phyloP scores from a whole-genome alignment of 2,113 vertebrate genomes.

The Arothron firmamentum region DNA sequence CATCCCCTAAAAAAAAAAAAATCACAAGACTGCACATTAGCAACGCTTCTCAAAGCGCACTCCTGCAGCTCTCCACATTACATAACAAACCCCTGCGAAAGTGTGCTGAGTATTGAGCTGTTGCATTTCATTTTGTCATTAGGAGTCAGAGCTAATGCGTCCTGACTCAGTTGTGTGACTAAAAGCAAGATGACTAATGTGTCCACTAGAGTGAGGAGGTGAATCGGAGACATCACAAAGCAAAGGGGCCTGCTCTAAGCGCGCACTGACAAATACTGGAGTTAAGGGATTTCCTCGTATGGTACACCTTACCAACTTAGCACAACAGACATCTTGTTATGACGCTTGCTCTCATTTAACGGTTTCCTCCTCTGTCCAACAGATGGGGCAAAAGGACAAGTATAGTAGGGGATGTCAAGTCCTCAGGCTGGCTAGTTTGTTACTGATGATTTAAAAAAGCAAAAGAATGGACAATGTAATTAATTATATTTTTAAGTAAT shows the following conservation, averaged over 20 bases:
- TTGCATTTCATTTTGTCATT: constrained; percentile 66
- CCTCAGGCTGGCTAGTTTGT: constrained; percentile 11
- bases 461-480: constrained; percentile 40
- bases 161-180: constrained; percentile 64
- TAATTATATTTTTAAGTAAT: too few species aligned
- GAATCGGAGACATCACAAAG: constrained; percentile 40
- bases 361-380: constrained; percentile 63
- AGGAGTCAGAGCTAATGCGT: constrained; percentile 54
- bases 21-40: constrained; percentile 25
- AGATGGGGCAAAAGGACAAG: constrained; percentile 73
- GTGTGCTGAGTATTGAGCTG: constrained; percentile 63
- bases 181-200: constrained; percentile 65
- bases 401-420: constrained; percentile 19
- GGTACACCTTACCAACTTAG: constrained; percentile 10
- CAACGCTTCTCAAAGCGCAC: constrained; percentile 37
- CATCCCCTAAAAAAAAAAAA: constrained; percentile 8
- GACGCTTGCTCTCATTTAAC: constrained; percentile 18
- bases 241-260: constrained; percentile 29
- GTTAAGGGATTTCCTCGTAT: constrained; percentile 40
- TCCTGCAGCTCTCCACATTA: constrained; percentile 34
- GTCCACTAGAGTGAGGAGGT: constrained; percentile 47
- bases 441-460: constrained; percentile 44
- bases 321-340: constrained; percentile 28
- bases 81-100: constrained; percentile 49
- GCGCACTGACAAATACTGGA: constrained; percentile 28